phyloP scores from a whole-genome alignment of 23 tunicate species.

The Botrylloides violaceus region DNA sequence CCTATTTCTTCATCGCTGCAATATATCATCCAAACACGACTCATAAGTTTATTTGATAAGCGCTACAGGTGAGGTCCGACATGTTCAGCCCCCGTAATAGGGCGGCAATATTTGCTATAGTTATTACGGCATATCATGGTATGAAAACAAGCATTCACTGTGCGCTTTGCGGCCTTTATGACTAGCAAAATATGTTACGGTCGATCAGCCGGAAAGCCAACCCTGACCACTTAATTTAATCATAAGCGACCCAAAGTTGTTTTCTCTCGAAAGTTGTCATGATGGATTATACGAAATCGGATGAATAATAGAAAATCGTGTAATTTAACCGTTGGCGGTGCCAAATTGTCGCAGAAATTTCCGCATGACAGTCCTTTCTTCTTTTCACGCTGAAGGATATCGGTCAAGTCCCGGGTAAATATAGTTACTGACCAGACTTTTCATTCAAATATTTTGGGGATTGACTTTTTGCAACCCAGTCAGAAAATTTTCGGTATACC shows the following conservation, averaged over 20 bases:
- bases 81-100: neutral
- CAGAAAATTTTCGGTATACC: too few species aligned
- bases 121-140: neutral
- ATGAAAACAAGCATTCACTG: neutral
- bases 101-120: neutral
- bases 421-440: too few species aligned
- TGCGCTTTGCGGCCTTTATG: neutral
- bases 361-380: too few species aligned
- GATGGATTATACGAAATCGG: neutral
- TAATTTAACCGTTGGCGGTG: too few species aligned
- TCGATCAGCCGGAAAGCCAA: neutral
- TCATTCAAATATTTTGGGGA: too few species aligned
- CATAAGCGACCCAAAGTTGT: neutral
- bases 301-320: too few species aligned
- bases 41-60: neutral
- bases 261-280: neutral
- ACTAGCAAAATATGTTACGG: neutral
- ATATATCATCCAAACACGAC: neutral
- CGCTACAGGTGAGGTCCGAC: neutral
- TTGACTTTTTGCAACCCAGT: too few species aligned
- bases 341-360: too few species aligned
- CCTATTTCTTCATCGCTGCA: neutral
- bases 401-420: too few species aligned
- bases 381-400: too few species aligned
- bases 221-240: neutral